Conservation (phyloP, 2,888 invertebrate genomes). For the Bombylius major region DNA sequence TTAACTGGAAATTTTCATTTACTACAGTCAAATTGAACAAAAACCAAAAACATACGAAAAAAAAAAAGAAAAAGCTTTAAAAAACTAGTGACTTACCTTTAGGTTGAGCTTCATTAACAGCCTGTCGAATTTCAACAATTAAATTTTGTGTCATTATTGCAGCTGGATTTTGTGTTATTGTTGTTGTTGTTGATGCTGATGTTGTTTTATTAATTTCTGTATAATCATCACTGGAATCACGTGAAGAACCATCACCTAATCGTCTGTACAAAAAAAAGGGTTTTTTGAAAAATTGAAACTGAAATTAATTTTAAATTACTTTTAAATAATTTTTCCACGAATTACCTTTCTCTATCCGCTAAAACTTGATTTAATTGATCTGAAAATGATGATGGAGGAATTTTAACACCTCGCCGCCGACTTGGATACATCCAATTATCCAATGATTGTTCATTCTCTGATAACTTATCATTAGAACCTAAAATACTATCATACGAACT, state of each 20-base stretch:
- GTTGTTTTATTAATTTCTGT: slow-evolving; percentile 44
- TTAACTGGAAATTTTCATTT: slow-evolving; percentile 38
- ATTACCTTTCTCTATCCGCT: slow-evolving; percentile 68
- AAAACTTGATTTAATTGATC: slow-evolving; percentile 79
- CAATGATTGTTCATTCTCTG: slow-evolving; percentile 31
- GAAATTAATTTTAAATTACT: neutral
- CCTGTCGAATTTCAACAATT: slow-evolving; percentile 76
- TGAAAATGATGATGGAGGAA: slow-evolving; percentile 66
- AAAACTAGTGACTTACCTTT: slow-evolving; percentile 44
- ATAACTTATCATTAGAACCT: slow-evolving; percentile 36
- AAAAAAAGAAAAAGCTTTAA: neutral
- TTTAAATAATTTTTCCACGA: neutral
- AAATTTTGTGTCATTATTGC: slow-evolving; percentile 67
- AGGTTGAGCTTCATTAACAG: slow-evolving; percentile 78
- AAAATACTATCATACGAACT: slow-evolving; percentile 38
- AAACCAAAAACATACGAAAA: neutral
- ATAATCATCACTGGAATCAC: slow-evolving; percentile 49
- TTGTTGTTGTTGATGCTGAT: too few relatives aligned
- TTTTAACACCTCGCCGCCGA: slow-evolving; percentile 38
- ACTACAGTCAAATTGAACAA: slow-evolving; percentile 11
- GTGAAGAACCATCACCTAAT: slow-evolving; percentile 39
- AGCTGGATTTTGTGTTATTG: slow-evolving; percentile 40
- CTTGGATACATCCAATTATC: slow-evolving; percentile 38
- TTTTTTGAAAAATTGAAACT: neutral
- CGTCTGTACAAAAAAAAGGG: slow-evolving; percentile 22